A percentile compares a stretch with the other conserved stretches of the same genome.
Conservation (phyloP, 2,113 vertebrate species). For the Xiphophorus couchianus region DNA sequence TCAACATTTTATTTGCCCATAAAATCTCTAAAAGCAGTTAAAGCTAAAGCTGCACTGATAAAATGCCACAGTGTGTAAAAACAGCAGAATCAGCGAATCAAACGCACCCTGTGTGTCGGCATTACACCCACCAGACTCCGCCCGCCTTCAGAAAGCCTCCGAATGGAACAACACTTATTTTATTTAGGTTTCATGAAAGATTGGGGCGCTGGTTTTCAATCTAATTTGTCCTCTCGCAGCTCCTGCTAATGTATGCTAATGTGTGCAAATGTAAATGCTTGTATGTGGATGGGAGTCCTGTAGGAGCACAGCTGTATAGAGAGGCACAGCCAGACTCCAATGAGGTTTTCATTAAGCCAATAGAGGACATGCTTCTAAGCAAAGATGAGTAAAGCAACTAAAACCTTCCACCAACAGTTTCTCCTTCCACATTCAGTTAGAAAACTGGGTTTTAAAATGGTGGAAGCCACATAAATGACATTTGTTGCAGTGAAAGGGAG, state of each 20-base stretch:
- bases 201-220: background rate
- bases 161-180: conserved; percentile 14
- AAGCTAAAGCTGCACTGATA: background rate
- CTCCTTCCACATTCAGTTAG: conserved; percentile 12
- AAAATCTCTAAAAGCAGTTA: background rate
- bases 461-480: conserved; percentile 47
- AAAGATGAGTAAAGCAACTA: background rate
- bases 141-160: background rate
- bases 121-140: background rate
- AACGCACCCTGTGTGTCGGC: background rate
- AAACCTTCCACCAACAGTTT: background rate
- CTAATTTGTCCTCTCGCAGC: conserved; percentile 16
- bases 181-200: conserved; percentile 25
- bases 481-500: conserved; percentile 43
- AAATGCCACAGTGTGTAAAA: background rate
- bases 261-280: conserved; percentile 23
- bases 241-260: conserved; percentile 24
- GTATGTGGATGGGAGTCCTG: background rate
- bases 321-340: background rate
- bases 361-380: background rate
- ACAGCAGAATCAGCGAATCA: conserved; percentile 2
- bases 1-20: background rate
- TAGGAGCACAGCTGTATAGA: background rate
- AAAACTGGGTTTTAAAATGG: conserved; percentile 24
- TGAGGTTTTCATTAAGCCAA: conserved; percentile 1